A percentile compares a stretch with the other conserved stretches of the same genome.
phyloP scores from a whole-genome alignment of 2,797 vertebrate genomes.

The Schizopygopsis malacanthus region DNA sequence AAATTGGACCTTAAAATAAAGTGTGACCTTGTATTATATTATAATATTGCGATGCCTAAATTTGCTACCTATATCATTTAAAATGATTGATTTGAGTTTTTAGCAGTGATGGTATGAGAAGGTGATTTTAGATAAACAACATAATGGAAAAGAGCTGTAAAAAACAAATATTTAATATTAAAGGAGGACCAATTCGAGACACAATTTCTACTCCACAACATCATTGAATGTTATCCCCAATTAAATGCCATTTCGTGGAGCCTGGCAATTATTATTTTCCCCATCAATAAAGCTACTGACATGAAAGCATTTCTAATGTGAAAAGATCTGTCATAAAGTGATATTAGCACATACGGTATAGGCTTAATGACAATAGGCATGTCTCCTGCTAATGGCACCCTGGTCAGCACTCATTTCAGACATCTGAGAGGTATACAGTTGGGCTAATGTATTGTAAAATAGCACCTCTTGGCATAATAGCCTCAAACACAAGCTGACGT shows the following conservation, averaged over 20 bases:
- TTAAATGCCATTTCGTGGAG: neutral
- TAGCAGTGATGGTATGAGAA: neutral
- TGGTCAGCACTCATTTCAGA: slow-evolving; percentile 32
- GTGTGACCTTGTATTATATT: too few species aligned
- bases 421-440: slow-evolving; percentile 14
- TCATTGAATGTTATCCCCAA: neutral
- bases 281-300: slow-evolving; percentile 8
- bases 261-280: slow-evolving; percentile 4
- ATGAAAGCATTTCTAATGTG: slow-evolving; percentile 16
- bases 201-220: neutral
- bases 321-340: slow-evolving; percentile 35
- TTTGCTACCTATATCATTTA: too few species aligned
- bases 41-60: neutral
- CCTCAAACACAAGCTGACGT: slow-evolving; percentile 18
- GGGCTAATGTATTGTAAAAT: slow-evolving; percentile 30
- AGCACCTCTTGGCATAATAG: slow-evolving; percentile 4
- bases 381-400: slow-evolving; percentile 30
- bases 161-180: neutral
- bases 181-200: neutral
- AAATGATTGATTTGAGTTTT: too few species aligned
- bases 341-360: slow-evolving; percentile 1
- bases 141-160: neutral
- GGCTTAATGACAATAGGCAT: slow-evolving; percentile 30
- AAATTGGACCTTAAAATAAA: too few species aligned
- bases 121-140: neutral